A percentile compares a stretch with the other conserved stretches of the same genome.
Evolutionary conservation across 2,888 invertebrate species (phyloP).

Genomic region (Apamea epomidion): DNA sequence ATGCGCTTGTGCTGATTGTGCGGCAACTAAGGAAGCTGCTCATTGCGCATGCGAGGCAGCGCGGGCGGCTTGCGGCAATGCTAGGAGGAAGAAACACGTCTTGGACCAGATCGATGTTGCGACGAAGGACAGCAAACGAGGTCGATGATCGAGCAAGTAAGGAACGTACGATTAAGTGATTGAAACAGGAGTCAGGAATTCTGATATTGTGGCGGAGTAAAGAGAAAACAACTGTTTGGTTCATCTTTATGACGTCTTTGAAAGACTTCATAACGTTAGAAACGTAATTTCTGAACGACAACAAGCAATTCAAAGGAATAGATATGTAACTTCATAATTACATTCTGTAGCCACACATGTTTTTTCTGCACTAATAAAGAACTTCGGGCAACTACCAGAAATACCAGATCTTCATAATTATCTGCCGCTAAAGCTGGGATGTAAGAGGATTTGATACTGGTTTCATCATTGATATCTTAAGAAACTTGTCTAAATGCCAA

Average conservation of each 20-base stretch:
- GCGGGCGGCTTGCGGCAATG: constrained; percentile 92
- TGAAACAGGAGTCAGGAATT: constrained; percentile 32
- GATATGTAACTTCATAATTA: neutral
- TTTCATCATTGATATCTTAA: constrained; percentile 30
- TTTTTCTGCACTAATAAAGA: constrained; percentile 18
- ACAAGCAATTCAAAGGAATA: neutral
- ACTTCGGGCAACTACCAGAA: constrained; percentile 12
- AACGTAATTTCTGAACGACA: neutral
- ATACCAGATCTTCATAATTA: constrained; percentile 1
- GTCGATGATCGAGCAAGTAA: constrained; percentile 66
- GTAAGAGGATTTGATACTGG: constrained; percentile 19
- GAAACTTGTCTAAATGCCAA: constrained; percentile 23
- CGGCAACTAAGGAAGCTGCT: constrained; percentile 92
- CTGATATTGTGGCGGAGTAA: constrained; percentile 24
- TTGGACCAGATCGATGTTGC: constrained; percentile 65
- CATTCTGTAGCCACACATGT: neutral
- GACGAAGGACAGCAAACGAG: constrained; percentile 65
- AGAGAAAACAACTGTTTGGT: neutral
- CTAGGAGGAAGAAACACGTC: constrained; percentile 86
- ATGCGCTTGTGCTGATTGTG: constrained; percentile 91
- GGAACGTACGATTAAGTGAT: constrained; percentile 50
- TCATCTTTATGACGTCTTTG: neutral
- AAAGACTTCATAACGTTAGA: neutral
- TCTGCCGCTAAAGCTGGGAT: constrained; percentile 21
- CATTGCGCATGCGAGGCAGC: constrained; percentile 93